Conservation (phyloP, 2,113 vertebrate genomes). For the Osmerus mordax region DNA sequence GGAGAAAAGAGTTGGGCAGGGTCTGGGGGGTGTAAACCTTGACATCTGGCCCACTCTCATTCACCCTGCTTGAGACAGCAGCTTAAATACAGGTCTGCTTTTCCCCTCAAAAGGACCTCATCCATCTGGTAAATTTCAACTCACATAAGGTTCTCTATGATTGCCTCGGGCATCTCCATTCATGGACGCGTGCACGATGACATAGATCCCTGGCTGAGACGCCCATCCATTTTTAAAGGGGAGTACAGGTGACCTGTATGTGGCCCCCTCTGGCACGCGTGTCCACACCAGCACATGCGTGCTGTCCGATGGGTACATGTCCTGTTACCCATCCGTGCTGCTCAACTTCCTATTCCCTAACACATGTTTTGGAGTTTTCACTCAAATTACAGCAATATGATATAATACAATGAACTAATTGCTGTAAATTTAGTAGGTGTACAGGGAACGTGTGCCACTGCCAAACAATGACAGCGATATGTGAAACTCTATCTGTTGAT, state of each 20-base stretch:
- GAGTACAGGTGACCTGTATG: constrained; percentile 57
- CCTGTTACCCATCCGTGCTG: constrained; percentile 6
- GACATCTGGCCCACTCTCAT: constrained; percentile 66
- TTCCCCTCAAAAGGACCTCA: constrained; percentile 62
- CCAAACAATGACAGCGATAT: constrained; percentile 40
- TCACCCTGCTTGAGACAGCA: constrained; percentile 53
- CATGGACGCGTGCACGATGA: constrained; percentile 64
- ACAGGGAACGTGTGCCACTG: constrained; percentile 55
- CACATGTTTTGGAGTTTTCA: constrained; percentile 53
- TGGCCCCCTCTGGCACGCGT: constrained; percentile 46
- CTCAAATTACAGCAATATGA: constrained; percentile 72
- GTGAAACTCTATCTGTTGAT: constrained; percentile 55
- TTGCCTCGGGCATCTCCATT: constrained; percentile 49
- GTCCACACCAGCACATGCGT: constrained; percentile 21
- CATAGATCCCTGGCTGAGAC: constrained; percentile 63
- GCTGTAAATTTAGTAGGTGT: constrained; percentile 37
- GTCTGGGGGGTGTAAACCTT: constrained; percentile 50
- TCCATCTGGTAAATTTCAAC: constrained; percentile 70
- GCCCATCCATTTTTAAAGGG: constrained; percentile 78
- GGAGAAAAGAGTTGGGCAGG: constrained; percentile 34
- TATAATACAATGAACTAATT: constrained; percentile 48
- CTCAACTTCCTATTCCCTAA: constrained; percentile 33
- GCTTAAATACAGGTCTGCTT: constrained; percentile 53
- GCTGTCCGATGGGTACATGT: constrained; percentile 20
- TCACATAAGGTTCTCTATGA: constrained; percentile 50